Percentiles rank a stretch among this genome's conserved stretches.
Evolutionary conservation across 2,113 vertebrate species (phyloP).

Genomic region (Peromyscus leucopus): DNA sequence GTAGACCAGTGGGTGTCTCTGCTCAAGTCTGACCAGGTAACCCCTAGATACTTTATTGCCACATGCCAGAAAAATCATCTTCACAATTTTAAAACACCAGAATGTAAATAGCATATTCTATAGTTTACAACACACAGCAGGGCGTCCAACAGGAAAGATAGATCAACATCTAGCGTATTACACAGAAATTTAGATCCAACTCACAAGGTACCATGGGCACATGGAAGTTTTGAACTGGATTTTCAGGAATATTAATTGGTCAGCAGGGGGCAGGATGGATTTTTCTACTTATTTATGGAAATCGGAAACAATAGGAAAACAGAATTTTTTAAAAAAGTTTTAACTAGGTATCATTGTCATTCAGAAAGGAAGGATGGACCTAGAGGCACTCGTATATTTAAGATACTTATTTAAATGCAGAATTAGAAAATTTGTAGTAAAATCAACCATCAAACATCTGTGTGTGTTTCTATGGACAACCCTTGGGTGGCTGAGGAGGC

Average conservation of each 20-base stretch:
- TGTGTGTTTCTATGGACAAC: neutral
- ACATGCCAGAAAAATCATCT: neutral
- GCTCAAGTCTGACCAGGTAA: neutral
- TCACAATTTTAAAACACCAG: neutral
- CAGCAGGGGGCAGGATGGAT: slow-evolving; percentile 80
- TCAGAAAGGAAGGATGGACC: slow-evolving; percentile 6
- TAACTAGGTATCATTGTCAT: neutral
- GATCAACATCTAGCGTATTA: accelerated
- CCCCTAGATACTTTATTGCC: neutral
- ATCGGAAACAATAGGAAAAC: slow-evolving; percentile 43
- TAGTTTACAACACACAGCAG: neutral
- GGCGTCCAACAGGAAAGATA: neutral
- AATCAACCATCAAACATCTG: neutral
- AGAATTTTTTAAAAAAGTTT: neutral
- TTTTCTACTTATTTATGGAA: slow-evolving; percentile 74
- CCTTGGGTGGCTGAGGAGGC: neutral
- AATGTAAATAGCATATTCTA: neutral
- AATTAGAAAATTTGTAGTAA: neutral
- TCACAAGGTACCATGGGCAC: neutral
- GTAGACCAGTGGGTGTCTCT: neutral
- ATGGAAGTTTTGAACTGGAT: neutral
- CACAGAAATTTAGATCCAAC: neutral
- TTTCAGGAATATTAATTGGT: slow-evolving; percentile 67
- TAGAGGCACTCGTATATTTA: neutral
- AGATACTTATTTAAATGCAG: slow-evolving; percentile 42